These are phyloP conservation scores for Sebastes cheni DNA, from an alignment of 2,797 vertebrate genomes.

Conservation along the genomic window DNA sequence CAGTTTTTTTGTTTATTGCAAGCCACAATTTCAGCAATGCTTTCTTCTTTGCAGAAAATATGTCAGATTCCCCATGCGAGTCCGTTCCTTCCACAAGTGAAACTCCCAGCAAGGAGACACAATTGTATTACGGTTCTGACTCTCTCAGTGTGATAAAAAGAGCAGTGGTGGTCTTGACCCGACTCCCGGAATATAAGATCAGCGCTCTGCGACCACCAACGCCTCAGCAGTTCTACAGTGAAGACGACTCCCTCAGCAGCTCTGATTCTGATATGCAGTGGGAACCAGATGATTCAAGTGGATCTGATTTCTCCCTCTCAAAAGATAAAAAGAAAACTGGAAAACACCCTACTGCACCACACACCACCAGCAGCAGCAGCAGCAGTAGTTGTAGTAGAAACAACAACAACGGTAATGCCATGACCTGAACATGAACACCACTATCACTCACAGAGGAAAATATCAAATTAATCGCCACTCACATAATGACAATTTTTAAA, in stretches of 20 bases:
- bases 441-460: background rate
- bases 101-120: background rate
- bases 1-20: background rate
- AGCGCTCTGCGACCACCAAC: slow-evolving; percentile 51
- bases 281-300: slow-evolving; percentile 57
- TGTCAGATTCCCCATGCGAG: background rate
- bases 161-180: slow-evolving; percentile 63
- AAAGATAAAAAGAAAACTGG: slow-evolving; percentile 16
- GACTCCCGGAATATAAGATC: slow-evolving; percentile 60
- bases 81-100: slow-evolving; percentile 17
- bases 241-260: slow-evolving; percentile 60
- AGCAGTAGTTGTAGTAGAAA: background rate
- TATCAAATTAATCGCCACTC: background rate
- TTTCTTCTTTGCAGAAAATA: slow-evolving; percentile 36
- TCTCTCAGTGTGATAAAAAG: slow-evolving; percentile 17
- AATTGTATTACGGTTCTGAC: background rate
- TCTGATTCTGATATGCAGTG: slow-evolving; percentile 56
- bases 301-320: slow-evolving; percentile 34
- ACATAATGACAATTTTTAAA: background rate
- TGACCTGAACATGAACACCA: background rate
- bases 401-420: slow-evolving; percentile 35
- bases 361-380: background rate
- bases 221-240: slow-evolving; percentile 65
- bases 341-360: background rate
- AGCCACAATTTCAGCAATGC: background rate